Conservation (phyloP, 1,140 invertebrate genomes). For the Batillaria attramentaria region DNA sequence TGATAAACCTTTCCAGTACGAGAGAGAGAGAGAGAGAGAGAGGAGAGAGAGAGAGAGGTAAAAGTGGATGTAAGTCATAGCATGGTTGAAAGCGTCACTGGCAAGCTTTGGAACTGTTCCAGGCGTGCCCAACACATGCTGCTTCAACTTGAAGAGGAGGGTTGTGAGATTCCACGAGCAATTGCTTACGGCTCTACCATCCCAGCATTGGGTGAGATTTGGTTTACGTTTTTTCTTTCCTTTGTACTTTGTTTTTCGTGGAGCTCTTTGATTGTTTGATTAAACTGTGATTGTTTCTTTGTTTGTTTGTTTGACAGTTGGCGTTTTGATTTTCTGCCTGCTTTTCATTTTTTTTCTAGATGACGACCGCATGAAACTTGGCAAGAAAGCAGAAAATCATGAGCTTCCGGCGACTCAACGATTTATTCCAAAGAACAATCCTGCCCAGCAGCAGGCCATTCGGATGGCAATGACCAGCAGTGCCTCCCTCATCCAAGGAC, state of each 20-base stretch:
- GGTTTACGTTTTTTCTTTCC: neutral
- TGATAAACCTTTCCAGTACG: neutral
- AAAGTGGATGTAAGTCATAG: neutral
- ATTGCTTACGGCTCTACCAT: neutral
- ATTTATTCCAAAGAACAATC: neutral
- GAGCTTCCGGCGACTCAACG: neutral
- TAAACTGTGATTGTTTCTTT: neutral
- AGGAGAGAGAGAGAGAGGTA: neutral
- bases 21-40: neutral
- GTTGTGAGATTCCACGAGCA: neutral
- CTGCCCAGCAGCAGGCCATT: neutral
- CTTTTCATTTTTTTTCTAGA: neutral
- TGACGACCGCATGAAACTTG: neutral
- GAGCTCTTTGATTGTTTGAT: neutral
- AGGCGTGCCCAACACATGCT: slow-evolving; percentile 15
- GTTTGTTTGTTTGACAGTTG: neutral
- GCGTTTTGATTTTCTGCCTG: neutral
- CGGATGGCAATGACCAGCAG: neutral
- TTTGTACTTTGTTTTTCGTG: neutral
- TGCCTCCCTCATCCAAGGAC: neutral
- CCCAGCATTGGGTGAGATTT: neutral
- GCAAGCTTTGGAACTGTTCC: neutral
- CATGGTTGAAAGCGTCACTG: neutral
- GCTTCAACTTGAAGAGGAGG: neutral
- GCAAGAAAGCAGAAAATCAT: neutral